Evolutionary conservation across 2,888 invertebrate genomes (phyloP), one percentile per base, ranked within the genome.

Genomic region (Oscheius sp.): DNA sequence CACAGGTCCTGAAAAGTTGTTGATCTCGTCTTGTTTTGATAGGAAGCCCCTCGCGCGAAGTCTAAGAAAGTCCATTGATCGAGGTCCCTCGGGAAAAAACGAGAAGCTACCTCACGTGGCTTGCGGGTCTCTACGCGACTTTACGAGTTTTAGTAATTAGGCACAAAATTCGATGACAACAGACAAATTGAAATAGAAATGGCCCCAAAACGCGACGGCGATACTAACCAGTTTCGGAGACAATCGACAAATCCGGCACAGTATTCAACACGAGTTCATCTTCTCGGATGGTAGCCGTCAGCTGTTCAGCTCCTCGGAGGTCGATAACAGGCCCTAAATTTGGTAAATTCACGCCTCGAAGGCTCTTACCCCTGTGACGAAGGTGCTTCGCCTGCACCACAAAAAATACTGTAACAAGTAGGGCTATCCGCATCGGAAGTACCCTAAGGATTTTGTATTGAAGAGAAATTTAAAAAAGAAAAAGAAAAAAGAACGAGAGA

Each of bases 191-290:
- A 9, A 23, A 18, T 6, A 52, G 53, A 18, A 52, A 52, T 52
- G 35, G 35, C 5, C 35, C 5, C 35, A 35, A 9, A 35, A n/a
- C n/a, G n/a, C 58, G 23, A 58, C 29, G 58, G 12, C 3, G 49
- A 21, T 16, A 72, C 76, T 76, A 29, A 86, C 87, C 87, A 58
- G 84, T 83, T 66, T 87, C 87, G 16, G 84, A 74, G 61, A 85
- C 72, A 73, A 87, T 84, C 43, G 79, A 77, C 46, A 87, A 75
- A 23, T 83, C 82, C 18, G 87, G 87, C 18, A 85, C 85, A 6
- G 87, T 81, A 55, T 78, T 80, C 63, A 87, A 83, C 23, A 84
- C 76, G 46, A 79, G 80, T 69, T 87, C 85, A 71, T 87, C 87
- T 70, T 87, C 87, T 12, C 85, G 79, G 41, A 87, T 77, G 49